phyloP scores from a whole-genome alignment of 2,888 invertebrate species.

The Steinernema carpocapsae region DNA sequence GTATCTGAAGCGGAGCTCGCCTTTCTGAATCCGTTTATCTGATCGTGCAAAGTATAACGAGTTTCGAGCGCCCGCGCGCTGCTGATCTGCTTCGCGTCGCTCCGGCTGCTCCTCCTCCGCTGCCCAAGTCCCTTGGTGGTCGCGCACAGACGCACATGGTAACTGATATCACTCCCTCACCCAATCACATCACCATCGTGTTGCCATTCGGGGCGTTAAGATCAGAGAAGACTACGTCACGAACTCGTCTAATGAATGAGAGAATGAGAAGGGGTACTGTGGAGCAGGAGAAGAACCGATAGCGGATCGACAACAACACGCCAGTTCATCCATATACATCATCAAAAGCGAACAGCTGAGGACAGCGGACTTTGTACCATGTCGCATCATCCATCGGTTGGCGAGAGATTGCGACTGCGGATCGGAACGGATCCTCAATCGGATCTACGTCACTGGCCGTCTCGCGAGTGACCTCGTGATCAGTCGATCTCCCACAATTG shows the following conservation, averaged over 20 bases:
- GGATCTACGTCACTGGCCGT: too few species aligned
- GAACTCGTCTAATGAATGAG: constrained; percentile 22
- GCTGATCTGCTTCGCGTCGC: constrained; percentile 6
- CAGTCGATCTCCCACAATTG: too few species aligned
- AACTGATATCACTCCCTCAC: constrained; percentile 23
- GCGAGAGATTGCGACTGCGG: too few species aligned
- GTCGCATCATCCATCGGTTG: neutral
- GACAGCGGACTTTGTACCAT: constrained; percentile 22
- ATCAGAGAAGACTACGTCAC: constrained; percentile 34
- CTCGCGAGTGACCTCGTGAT: too few species aligned
- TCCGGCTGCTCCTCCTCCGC: constrained; percentile 3
- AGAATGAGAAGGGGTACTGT: constrained; percentile 11
- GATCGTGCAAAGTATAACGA: constrained; percentile 5
- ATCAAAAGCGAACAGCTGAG: constrained; percentile 33
- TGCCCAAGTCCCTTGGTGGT: neutral
- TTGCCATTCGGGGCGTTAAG: neutral
- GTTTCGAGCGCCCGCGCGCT: constrained; percentile 1
- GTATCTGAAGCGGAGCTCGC: too few species aligned
- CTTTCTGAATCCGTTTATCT: too few species aligned
- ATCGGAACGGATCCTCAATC: too few species aligned
- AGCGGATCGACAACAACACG: constrained; percentile 24
- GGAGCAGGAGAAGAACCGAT: constrained; percentile 5
- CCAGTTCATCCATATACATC: constrained; percentile 32
- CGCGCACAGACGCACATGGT: constrained; percentile 15
- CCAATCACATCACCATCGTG: neutral